Percentiles rank a stretch among this genome's conserved stretches.
Conservation (phyloP, 2,113 vertebrate genomes). For the Aleadryas rufinucha region DNA sequence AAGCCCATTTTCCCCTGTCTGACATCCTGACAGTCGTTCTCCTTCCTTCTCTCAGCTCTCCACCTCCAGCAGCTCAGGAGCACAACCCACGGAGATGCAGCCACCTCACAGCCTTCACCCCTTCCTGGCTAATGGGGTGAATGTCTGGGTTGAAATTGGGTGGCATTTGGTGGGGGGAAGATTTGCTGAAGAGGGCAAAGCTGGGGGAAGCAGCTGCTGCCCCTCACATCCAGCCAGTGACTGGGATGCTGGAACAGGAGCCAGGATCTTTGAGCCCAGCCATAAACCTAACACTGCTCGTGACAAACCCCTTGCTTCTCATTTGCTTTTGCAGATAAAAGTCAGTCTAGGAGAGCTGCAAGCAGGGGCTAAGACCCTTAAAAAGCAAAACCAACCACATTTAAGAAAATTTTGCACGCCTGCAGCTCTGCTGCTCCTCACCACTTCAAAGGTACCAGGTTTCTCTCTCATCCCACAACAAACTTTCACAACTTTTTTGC, state of each 20-base stretch:
- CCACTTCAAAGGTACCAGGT: neutral
- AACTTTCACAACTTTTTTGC: neutral
- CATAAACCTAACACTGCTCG: neutral
- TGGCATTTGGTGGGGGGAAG: neutral
- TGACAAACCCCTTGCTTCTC: neutral
- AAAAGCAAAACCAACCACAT: neutral
- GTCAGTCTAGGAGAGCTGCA: neutral
- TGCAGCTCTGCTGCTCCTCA: neutral
- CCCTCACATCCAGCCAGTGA: neutral
- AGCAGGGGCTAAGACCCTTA: neutral
- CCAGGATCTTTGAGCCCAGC: rapidly evolving
- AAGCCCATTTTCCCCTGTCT: rapidly evolving
- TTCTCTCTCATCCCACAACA: neutral
- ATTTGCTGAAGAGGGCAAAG: neutral
- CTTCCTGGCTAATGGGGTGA: neutral
- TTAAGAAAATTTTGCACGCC: neutral
- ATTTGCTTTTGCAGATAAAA: neutral
- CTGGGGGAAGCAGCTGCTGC: neutral
- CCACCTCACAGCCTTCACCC: neutral
- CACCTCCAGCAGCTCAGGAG: neutral
- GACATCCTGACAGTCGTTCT: rapidly evolving
- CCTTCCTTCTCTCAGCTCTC: neutral
- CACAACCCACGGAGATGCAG: neutral
- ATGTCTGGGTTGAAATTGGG: neutral
- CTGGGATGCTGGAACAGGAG: neutral